Base-by-base conservation (phyloP, 2,888 invertebrate species). In the Standfussiana lucernea region DNA sequence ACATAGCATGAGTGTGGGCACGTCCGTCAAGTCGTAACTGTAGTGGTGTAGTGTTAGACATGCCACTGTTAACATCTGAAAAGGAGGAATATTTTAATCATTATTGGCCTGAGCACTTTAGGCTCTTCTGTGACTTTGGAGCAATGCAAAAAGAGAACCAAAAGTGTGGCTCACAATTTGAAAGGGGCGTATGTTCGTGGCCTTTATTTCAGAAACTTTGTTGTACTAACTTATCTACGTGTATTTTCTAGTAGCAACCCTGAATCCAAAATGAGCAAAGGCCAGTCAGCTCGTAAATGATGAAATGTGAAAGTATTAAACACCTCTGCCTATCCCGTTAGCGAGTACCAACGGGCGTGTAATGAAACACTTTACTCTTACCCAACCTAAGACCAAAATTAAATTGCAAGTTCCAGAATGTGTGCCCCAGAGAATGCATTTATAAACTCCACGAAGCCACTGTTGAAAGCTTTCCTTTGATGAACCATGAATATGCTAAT, bases 1-100 rank as follows among this genome's bases (percentile, higher is more conserved):
- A 82, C 96, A 96, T 6, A 96, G 88, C 94, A 96, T 95, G n/a
- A 96, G 83, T 13, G 96, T 95, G 1, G 95, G 91, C 50, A 96
- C 82, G 73, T 96, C 96, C 67, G 96, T 96, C 35, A 96, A 88
- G 85, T 96, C 96, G 81, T 94, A 96, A 80, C 96, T 96, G 90
- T 95, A 96, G 88, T 95, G 94, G 79, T 95, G 96, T 5, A 96
- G 91, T 0, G 92, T 91, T 35, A 96, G 90, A 74, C 96, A 96
- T n/a, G 95, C 92, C 85, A 93, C 83, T 80, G 95, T 90, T 85
- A 96, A 88, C 84, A 91, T 89, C 96, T 96, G 92, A 4, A 92
- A 92, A 50, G 21, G 66, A 73, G 0, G 15, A 37, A 40, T 45
- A 37, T 47, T 47, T 35, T 0, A 37, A 50, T 42, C 0, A 8